These are phyloP conservation scores for Bombus cullumanus DNA, from an alignment of 1,140 invertebrate species.

Conservation along the genomic window DNA sequence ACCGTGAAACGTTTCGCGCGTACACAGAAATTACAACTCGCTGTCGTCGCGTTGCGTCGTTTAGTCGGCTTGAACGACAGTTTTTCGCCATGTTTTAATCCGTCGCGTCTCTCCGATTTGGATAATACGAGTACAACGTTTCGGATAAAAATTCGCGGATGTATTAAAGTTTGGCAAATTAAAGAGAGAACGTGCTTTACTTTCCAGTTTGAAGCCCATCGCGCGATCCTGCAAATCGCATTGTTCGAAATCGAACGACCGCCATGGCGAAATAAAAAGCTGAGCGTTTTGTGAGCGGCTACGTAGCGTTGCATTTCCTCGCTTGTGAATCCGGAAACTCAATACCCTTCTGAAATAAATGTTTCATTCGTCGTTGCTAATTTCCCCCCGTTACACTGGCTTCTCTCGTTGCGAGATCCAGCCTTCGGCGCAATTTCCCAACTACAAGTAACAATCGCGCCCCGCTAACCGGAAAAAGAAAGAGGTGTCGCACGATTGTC, in stretches of 20 bases:
- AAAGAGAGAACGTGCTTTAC: too few species aligned
- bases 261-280: background rate
- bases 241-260: background rate
- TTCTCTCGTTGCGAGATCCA: background rate
- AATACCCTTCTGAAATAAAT: background rate
- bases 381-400: background rate
- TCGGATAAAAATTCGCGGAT: background rate
- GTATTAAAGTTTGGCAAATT: too few species aligned
- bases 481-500: background rate
- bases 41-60: background rate
- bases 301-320: background rate
- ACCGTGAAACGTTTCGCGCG: background rate
- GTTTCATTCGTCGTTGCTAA: conserved; percentile 8
- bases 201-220: background rate
- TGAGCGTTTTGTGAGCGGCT: too few species aligned
- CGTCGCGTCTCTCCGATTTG: background rate
- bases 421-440: background rate
- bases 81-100: background rate
- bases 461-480: background rate
- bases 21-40: conserved; percentile 1
- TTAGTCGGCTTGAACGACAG: background rate
- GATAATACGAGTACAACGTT: background rate
- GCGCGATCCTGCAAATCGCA: background rate
- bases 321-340: background rate
- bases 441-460: background rate